Percentiles rank a stretch among this genome's conserved stretches.
Evolutionary conservation across 2,113 vertebrate species (phyloP).

Genomic region (Lagopus leucura): DNA sequence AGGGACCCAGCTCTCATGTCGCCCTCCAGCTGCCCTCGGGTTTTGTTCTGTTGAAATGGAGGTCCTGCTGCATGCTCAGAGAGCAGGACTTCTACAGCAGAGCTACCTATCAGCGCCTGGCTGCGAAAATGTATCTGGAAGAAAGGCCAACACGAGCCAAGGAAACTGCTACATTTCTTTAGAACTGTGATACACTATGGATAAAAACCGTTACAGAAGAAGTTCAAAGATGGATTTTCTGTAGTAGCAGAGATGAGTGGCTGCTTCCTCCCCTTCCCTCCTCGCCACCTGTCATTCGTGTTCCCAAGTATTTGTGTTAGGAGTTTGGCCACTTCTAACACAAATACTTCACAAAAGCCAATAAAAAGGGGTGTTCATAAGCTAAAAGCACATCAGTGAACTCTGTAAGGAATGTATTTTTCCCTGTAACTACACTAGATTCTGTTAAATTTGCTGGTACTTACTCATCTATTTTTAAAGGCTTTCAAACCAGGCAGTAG

Average conservation of each 20-base stretch:
- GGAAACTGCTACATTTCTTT: background rate
- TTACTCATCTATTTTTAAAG: background rate
- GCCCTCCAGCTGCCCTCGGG: background rate
- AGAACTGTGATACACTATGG: fast-evolving
- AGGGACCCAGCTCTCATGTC: background rate
- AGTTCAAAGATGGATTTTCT: background rate
- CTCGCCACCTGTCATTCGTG: background rate
- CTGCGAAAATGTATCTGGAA: background rate
- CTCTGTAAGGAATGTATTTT: background rate
- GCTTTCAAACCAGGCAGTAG: background rate
- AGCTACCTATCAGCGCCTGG: background rate
- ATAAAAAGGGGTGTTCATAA: background rate
- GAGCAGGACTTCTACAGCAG: background rate
- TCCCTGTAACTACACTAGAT: background rate
- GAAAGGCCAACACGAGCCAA: background rate
- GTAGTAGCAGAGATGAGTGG: background rate
- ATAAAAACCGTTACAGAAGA: background rate
- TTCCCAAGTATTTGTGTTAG: no score
- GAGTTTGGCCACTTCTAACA: background rate
- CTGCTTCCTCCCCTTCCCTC: background rate
- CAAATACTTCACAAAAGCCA: background rate
- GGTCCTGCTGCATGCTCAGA: background rate
- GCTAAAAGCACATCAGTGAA: background rate
- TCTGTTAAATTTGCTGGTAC: background rate
- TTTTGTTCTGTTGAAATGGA: background rate